Base-by-base conservation (phyloP, 2,888 invertebrate species). In the Hyposoter dolosus region DNA sequence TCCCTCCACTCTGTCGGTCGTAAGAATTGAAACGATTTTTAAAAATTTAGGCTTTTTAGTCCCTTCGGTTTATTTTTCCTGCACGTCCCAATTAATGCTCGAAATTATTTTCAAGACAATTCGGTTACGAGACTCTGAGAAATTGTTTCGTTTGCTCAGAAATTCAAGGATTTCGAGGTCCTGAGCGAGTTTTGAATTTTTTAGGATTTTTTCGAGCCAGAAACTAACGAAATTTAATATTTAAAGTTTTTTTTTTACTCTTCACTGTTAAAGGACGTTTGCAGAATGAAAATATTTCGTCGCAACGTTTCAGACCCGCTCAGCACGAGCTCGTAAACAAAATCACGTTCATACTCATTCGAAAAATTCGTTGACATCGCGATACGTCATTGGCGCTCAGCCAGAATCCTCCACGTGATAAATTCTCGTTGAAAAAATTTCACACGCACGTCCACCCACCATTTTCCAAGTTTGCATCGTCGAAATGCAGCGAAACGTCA, bases 11-110 rank as follows among this genome's bases (percentile, higher is more conserved):
- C 19, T 45, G 28, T 78, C 68, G 66, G 23, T 78, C 28, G 19
- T 40, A 68, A 56, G 53, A 68, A 23, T 10, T 43, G 56, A 68
- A 68, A 50, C 12, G 9, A 47, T 40, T n/a, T n/a, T 69, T 45
- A 32, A 12, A 43, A 79, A 79, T 56, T 69, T 56, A 19, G 69
- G 79, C 79, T 79, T 47, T 19, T n/a, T 71, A 79, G 69, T 60
- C 19, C 69, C 69, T 79, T 60, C 17, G 5, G 17, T 78, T 77
- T 12, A 17, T 47, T 77, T 76, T n/a, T 7, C 19, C n/a, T 75
- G 23, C 19, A 6, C 50, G 53, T 56, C 72, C 72, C 72, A 5
- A 9, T 50, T n/a, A 12, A 12, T 43, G 35, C 68, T 19, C 28
- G 5, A 15, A 43, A 28, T 56, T 17, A 32, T 12, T 53, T 19